Conservation (phyloP, 2,113 vertebrate species). For the Heloderma charlesbogerti region DNA sequence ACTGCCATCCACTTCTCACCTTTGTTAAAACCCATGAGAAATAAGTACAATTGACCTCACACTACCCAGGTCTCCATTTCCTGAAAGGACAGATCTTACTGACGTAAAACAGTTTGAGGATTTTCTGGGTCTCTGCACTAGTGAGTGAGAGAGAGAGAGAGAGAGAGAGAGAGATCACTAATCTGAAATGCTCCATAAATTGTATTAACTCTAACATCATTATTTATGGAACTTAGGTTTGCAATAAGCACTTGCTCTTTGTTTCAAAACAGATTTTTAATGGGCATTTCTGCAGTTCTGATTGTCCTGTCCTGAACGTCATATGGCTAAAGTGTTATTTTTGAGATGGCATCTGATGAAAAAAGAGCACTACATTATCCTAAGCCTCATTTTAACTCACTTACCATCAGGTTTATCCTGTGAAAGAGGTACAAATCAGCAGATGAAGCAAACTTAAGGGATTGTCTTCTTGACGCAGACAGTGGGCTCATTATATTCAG, state of each 20-base stretch:
- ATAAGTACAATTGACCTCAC: neutral
- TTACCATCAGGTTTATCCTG: neutral
- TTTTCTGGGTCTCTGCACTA: neutral
- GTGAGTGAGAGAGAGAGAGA: neutral
- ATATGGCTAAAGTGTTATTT: neutral
- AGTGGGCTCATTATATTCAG: neutral
- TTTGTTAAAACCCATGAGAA: constrained; percentile 3
- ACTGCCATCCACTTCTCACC: neutral
- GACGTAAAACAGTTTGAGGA: neutral
- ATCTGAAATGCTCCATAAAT: neutral
- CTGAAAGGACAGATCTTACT: neutral
- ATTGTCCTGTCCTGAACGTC: neutral
- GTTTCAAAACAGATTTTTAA: neutral
- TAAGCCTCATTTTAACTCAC: neutral
- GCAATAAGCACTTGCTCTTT: neutral
- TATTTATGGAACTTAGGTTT: neutral
- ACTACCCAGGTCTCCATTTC: neutral
- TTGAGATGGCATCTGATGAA: neutral
- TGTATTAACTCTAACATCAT: neutral
- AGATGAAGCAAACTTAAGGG: neutral
- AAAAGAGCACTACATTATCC: neutral
- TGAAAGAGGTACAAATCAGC: neutral
- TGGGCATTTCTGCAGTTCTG: neutral
- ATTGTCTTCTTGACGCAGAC: neutral
- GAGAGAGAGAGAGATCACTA: neutral